Evolutionary conservation across 2,797 vertebrate genomes (phyloP), one percentile per base, ranked within the genome.

Genomic region (Spinibarbus caldwelli): DNA sequence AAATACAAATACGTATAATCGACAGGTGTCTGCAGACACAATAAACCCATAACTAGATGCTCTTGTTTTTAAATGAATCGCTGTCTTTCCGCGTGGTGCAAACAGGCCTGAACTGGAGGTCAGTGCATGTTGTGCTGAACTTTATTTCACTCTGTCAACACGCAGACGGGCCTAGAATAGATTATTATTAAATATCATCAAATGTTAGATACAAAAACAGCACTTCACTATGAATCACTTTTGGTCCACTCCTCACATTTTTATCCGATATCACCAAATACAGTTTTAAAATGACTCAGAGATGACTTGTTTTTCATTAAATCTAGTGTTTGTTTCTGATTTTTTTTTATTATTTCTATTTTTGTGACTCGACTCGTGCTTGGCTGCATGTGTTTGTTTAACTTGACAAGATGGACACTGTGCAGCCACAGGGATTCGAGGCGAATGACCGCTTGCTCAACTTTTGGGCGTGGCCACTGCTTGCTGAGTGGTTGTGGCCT

Each of bases 61-160:
- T 57, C 71, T 2, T 90, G 88, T 89, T 90, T 92, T 89, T 67
- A 78, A 66, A 83, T 90, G 88, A 90, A 84, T 87, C 72, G 80
- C 85, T 77, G 11, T 47, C 23, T 14, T 85, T 82, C 34, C 0
- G 80, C 57, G 21, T 79, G 85, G 62, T 23, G 0, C 81, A 77
- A 78, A 77, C 71, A 45, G 19, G 81, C 82, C 88, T 43, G 78
- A 83, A 36, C 2, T 84, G 83, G 64, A 89, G 86, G 90, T 86
- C 85, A 90, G 90, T 81, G 88, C 86, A 64, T 73, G 83, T 87
- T 82, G 85, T 79, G 71, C 82, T 80, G 26, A 73, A 68, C 47
- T 78, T 70, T 17, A 78, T n/a, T 84, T 79, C 43, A 72, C 62
- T 29, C 21, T 47, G 14, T 62, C n/a, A 36, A 38, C 36, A 82